Conservation (phyloP, 2,797 vertebrate genomes). For the Momotus momota region DNA sequence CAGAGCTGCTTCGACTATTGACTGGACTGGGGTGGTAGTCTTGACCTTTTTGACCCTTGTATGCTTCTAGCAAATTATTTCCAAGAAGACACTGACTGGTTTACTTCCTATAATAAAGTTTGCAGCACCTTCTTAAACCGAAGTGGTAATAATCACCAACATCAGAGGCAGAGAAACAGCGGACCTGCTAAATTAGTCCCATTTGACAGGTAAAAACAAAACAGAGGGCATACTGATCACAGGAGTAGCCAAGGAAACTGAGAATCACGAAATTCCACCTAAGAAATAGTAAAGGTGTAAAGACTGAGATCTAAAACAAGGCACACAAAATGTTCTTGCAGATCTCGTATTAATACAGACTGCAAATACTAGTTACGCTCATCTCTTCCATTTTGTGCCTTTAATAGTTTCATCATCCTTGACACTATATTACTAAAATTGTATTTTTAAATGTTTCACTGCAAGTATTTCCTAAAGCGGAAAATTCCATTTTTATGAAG, state of each 20-base stretch:
- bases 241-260: background rate
- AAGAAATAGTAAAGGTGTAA: background rate
- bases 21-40: background rate
- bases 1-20: background rate
- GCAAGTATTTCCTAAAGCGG: background rate
- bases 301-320: background rate
- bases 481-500: slow-evolving; percentile 18
- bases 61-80: background rate
- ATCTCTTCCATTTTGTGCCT: background rate
- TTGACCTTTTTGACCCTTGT: background rate
- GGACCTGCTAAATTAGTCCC: background rate
- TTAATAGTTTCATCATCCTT: background rate
- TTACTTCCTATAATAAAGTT: background rate
- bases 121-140: background rate
- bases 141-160: background rate
- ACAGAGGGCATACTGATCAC: background rate
- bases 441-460: background rate
- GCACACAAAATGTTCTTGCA: background rate
- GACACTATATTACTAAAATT: background rate
- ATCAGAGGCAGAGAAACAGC: background rate
- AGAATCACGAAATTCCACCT: background rate
- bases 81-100: background rate
- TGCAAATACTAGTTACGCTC: background rate
- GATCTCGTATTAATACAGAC: background rate
- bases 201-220: background rate